phyloP scores from a whole-genome alignment of 2,113 vertebrate species.

The Dascyllus trimaculatus region DNA sequence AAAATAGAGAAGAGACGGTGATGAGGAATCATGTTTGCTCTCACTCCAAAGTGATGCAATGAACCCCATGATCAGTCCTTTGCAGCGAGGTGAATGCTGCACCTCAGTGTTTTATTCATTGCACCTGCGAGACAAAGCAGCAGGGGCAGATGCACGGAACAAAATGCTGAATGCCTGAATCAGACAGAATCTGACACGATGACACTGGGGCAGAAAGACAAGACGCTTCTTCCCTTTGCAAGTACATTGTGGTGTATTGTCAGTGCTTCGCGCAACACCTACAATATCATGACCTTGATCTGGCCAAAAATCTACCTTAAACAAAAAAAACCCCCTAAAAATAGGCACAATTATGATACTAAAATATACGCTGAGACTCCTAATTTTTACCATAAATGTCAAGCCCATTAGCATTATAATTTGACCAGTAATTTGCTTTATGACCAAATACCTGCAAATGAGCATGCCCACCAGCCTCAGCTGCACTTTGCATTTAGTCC shows the following conservation, averaged over 20 bases:
- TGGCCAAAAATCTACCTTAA: not conserved
- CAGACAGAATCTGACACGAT: constrained; percentile 47
- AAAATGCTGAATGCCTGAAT: constrained; percentile 62
- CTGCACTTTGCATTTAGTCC: not conserved
- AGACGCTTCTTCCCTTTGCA: constrained; percentile 2
- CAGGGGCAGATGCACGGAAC: constrained; percentile 59
- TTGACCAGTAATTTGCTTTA: not conserved
- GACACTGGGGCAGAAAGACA: constrained; percentile 47
- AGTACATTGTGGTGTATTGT: constrained; percentile 14
- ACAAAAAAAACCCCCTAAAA: not conserved
- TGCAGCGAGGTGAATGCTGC: constrained; percentile 48
- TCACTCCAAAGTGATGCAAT: constrained; percentile 63
- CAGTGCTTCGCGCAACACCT: constrained; percentile 26
- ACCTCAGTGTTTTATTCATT: constrained; percentile 69
- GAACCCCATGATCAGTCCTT: constrained; percentile 63
- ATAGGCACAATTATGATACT: not conserved
- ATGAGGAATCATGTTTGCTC: constrained; percentile 62
- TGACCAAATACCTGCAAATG: not conserved
- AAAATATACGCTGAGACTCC: not conserved
- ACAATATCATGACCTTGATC: not conserved
- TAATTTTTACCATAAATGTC: not conserved
- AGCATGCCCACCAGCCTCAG: not conserved
- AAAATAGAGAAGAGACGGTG: constrained; percentile 22
- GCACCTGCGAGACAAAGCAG: constrained; percentile 56
- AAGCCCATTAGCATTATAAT: not conserved